Evolutionary conservation across 92 coral and sea anemone genomes (phyloP).

Genomic region (Scolanthus callimorphus): DNA sequence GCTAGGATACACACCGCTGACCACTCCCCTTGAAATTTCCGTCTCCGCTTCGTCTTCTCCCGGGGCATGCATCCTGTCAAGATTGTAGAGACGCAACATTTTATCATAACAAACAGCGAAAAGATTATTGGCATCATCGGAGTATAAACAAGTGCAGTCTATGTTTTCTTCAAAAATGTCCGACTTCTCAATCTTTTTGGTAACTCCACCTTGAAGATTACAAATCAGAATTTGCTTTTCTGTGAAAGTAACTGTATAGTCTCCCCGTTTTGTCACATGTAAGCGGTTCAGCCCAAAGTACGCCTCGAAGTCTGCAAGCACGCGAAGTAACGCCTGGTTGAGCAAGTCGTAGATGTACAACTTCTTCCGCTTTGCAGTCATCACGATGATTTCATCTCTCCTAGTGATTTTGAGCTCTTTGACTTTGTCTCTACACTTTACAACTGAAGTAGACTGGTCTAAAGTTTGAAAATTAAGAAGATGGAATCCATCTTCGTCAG

Average conservation of each 20-base stretch:
- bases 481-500: constrained; percentile 40
- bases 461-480: constrained; percentile 29
- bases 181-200: constrained; percentile 6
- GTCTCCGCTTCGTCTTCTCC: not conserved
- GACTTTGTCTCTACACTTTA: constrained; percentile 32
- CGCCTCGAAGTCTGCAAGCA: constrained; percentile 19
- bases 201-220: constrained; percentile 10
- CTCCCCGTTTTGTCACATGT: constrained; percentile 28
- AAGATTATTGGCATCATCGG: constrained; percentile 19
- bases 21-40: constrained; percentile 14
- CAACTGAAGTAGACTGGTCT: constrained; percentile 14
- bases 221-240: constrained; percentile 13
- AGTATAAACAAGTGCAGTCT: constrained; percentile 40
- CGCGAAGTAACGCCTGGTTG: constrained; percentile 18
- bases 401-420: constrained; percentile 29
- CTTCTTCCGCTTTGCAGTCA: constrained; percentile 35
- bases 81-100: constrained; percentile 49
- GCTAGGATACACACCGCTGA: constrained; percentile 52
- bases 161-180: constrained; percentile 28
- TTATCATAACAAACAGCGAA: constrained; percentile 39
- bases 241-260: constrained; percentile 33
- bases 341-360: constrained; percentile 24
- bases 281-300: constrained; percentile 41
- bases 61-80: constrained; percentile 28
- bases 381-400: constrained; percentile 15